Conservation (phyloP, 2,888 invertebrate species). For the Periphyllus acericola region DNA sequence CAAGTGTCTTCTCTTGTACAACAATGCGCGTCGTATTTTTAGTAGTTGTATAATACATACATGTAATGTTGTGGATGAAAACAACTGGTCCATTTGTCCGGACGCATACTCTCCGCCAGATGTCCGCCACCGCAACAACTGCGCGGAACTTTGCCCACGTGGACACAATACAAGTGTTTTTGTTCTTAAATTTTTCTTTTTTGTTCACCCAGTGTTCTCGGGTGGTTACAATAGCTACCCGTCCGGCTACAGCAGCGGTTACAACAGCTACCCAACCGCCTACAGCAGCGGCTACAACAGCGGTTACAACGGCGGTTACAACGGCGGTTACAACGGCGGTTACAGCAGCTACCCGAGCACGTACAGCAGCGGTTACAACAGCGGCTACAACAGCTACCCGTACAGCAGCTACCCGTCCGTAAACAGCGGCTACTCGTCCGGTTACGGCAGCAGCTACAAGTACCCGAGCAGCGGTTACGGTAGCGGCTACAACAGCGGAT, state of each 20-base stretch:
- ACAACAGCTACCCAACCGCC: constrained; percentile 11
- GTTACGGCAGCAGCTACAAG: constrained; percentile 40
- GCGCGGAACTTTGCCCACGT: too few species aligned
- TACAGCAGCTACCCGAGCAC: constrained; percentile 21
- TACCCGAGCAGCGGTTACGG: constrained; percentile 54
- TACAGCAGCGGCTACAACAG: constrained; percentile 26
- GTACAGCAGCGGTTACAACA: constrained; percentile 41
- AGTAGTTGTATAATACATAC: background rate
- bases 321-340: constrained; percentile 2
- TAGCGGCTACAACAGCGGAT: constrained; percentile 37
- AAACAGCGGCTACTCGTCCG: constrained; percentile 39
- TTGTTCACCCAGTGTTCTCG: constrained; percentile 26
- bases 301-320: constrained; percentile 40
- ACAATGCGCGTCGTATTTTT: background rate
- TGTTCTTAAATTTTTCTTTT: background rate
- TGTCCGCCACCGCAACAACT: too few species aligned
- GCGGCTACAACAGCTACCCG: constrained; percentile 41
- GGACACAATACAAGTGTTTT: too few species aligned
- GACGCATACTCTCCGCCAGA: too few species aligned
- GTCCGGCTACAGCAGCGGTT: constrained; percentile 42
- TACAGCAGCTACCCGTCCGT: constrained; percentile 12
- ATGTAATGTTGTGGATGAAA: too few species aligned
- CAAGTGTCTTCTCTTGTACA: background rate
- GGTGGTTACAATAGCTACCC: constrained; percentile 55
- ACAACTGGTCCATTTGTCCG: too few species aligned